phyloP scores from a whole-genome alignment of 2,113 vertebrate genomes.

The Erythrocebus patas region DNA sequence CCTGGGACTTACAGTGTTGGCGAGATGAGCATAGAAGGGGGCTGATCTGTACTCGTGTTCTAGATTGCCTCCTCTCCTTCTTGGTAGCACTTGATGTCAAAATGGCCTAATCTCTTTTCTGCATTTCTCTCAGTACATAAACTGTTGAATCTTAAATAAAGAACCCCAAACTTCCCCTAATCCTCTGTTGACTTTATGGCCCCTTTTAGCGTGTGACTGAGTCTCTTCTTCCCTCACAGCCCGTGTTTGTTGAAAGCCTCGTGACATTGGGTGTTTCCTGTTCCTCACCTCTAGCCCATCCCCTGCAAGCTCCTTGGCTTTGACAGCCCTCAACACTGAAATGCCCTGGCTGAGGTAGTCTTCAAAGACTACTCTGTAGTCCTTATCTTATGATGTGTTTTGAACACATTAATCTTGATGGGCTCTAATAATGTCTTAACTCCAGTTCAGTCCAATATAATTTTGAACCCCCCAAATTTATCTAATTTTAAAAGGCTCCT shows the following conservation, averaged over 20 bases:
- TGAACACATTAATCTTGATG: background rate
- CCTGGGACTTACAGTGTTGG: background rate
- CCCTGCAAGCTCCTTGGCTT: background rate
- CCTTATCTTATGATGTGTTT: background rate
- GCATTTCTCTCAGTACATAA: background rate
- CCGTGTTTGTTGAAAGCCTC: background rate
- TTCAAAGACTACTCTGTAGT: background rate
- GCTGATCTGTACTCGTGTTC: background rate
- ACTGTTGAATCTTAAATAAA: background rate
- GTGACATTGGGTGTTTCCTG: background rate
- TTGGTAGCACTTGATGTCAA: rapidly evolving
- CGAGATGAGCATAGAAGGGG: background rate
- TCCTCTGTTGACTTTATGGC: background rate
- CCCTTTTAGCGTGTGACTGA: background rate
- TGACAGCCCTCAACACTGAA: background rate
- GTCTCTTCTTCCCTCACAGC: background rate
- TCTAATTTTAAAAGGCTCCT: background rate
- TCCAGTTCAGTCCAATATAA: background rate
- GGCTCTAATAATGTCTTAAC: background rate
- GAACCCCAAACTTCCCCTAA: background rate
- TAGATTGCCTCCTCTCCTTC: rapidly evolving
- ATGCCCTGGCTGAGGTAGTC: background rate
- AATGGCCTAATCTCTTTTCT: background rate
- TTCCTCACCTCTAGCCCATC: background rate
- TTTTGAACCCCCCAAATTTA: background rate